Conservation (phyloP, 2,113 vertebrate genomes). For the Sinocyclocheilus rhinocerous region DNA sequence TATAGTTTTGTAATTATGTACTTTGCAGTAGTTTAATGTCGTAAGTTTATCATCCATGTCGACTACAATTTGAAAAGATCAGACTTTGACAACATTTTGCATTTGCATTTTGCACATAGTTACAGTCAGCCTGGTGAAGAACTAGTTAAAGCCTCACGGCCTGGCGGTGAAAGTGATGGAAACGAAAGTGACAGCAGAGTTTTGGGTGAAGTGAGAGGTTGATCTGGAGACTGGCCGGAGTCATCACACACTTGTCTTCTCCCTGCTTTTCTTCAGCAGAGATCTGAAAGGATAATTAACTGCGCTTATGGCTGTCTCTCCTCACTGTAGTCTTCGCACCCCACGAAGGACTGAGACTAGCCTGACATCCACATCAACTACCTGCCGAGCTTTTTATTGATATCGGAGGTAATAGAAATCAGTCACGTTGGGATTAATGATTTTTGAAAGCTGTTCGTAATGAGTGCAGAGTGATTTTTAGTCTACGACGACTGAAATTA, state of each 20-base stretch:
- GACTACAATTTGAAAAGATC: background rate
- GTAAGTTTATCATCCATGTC: background rate
- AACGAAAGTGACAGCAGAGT: background rate
- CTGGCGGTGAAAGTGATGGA: background rate
- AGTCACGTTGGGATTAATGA: slow-evolving; percentile 50
- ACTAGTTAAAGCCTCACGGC: background rate
- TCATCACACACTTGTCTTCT: slow-evolving; percentile 27
- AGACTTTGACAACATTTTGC: background rate
- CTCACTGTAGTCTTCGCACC: slow-evolving; percentile 12
- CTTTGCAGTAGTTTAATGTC: background rate
- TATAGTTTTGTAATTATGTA: background rate
- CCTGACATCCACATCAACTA: slow-evolving; percentile 42
- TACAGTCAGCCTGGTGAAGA: background rate
- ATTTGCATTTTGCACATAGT: background rate
- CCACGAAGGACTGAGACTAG: slow-evolving; percentile 8
- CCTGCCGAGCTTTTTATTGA: slow-evolving; percentile 50
- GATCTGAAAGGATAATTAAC: slow-evolving; percentile 49
- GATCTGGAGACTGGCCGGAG: slow-evolving; percentile 30
- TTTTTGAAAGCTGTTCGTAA: slow-evolving; percentile 27
- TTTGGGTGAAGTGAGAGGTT: slow-evolving; percentile 8
- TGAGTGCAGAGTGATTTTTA: background rate
- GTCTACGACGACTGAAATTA: slow-evolving; percentile 31
- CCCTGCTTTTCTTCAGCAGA: slow-evolving; percentile 16
- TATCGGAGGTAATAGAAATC: slow-evolving; percentile 52
- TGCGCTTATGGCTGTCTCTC: slow-evolving; percentile 17